Conservation (phyloP, 2,888 invertebrate genomes). For the Oligia strigilis region DNA sequence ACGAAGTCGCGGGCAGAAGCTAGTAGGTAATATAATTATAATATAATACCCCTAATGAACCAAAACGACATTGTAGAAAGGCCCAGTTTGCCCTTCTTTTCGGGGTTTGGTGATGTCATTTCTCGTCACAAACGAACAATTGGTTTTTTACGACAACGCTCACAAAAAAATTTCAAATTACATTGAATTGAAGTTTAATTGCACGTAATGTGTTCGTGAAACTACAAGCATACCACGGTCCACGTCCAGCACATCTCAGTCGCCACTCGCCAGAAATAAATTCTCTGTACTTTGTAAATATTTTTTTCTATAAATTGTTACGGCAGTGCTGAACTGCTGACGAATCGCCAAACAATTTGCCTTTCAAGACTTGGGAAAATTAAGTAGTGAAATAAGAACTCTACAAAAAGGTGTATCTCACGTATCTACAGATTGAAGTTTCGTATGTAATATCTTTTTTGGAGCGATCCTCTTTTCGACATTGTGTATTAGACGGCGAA, state of each 20-base stretch:
- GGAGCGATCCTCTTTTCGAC: conserved; percentile 60
- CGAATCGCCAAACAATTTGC: conserved; percentile 48
- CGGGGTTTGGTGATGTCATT: conserved; percentile 20
- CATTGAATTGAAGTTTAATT: conserved; percentile 31
- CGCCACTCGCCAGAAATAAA: conserved; percentile 51
- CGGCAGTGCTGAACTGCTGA: conserved; percentile 46
- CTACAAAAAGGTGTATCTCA: conserved; percentile 56
- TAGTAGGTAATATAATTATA: too few species aligned
- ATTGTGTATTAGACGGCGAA: conserved; percentile 54
- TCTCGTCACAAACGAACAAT: conserved; percentile 8
- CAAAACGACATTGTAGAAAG: neutral
- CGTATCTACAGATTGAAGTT: conserved; percentile 64
- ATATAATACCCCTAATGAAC: neutral
- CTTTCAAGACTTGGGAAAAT: conserved; percentile 29
- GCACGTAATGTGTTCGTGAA: conserved; percentile 3
- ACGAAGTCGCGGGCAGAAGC: too few species aligned
- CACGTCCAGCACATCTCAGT: conserved; percentile 7
- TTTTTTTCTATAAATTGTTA: conserved; percentile 40
- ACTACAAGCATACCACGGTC: neutral
- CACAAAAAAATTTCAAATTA: conserved; percentile 44
- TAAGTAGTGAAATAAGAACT: conserved; percentile 46
- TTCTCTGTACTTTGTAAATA: conserved; percentile 26
- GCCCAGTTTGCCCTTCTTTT: conserved; percentile 9
- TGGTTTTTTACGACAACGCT: conserved; percentile 14
- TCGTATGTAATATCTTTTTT: conserved; percentile 58